These are phyloP conservation scores for Diadophis punctatus DNA, from an alignment of 2,113 vertebrate genomes.

Conservation along the genomic window DNA sequence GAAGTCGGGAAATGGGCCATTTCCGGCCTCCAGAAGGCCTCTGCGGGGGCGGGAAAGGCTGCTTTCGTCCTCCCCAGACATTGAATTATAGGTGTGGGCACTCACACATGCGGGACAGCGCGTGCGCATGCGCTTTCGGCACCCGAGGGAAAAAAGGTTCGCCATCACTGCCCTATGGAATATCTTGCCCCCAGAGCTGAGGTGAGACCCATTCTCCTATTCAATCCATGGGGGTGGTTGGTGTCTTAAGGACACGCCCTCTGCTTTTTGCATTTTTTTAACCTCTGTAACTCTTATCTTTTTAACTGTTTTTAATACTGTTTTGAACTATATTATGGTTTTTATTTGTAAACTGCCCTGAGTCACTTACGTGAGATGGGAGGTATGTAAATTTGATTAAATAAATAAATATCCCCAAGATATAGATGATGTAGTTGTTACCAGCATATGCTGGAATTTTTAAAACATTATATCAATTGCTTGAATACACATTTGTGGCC, in stretches of 20 bases:
- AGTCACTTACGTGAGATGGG: not conserved
- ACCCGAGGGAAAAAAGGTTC: too few species aligned
- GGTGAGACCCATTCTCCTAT: not conserved
- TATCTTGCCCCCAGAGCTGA: not conserved
- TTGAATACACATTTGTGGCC: not conserved
- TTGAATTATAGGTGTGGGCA: too few species aligned
- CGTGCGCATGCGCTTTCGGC: too few species aligned
- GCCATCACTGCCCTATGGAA: not conserved
- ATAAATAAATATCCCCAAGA: not conserved
- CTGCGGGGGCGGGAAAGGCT: too few species aligned
- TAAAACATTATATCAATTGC: not conserved
- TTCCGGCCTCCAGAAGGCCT: too few species aligned
- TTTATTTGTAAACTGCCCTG: not conserved
- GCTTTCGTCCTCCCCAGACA: too few species aligned
- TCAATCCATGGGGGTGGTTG: not conserved
- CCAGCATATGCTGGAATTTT: not conserved
- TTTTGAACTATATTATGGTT: not conserved
- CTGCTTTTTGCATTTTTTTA: not conserved
- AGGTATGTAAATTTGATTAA: not conserved
- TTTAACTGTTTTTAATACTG: not conserved
- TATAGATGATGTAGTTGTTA: not conserved
- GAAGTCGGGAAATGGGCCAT: too few species aligned
- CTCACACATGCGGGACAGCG: too few species aligned
- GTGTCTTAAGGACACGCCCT: not conserved
- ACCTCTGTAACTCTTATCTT: not conserved